Evolutionary conservation across 2,888 invertebrate species (phyloP).

Genomic region (Xestobium rufovillosum): DNA sequence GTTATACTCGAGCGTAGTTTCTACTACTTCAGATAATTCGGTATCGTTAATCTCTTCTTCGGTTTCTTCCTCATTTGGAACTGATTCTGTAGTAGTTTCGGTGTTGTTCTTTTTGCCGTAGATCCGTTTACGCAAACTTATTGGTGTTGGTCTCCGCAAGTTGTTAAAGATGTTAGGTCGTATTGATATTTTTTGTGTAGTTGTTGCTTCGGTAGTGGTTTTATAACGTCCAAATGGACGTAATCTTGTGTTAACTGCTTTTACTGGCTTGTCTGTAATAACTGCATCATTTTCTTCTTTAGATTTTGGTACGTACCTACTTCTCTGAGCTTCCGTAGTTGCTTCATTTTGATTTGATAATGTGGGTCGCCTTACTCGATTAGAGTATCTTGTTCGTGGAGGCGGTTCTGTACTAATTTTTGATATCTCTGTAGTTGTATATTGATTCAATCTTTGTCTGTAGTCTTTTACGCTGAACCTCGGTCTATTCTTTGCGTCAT

Average conservation of each 20-base stretch:
- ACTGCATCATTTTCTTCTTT: slow-evolving; percentile 27
- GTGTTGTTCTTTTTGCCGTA: slow-evolving; percentile 1
- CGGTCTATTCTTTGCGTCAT: slow-evolving; percentile 52
- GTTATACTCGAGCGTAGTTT: slow-evolving; percentile 11
- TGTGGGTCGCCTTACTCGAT: slow-evolving; percentile 2
- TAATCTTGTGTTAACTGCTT: slow-evolving; percentile 34
- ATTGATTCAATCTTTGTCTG: slow-evolving; percentile 53
- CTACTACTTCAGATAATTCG: slow-evolving; percentile 20
- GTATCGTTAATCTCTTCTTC: slow-evolving; percentile 20
- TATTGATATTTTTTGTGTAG: slow-evolving; percentile 35
- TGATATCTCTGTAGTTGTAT: slow-evolving; percentile 39
- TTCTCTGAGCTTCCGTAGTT: slow-evolving; percentile 40
- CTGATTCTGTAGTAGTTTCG: slow-evolving; percentile 23
- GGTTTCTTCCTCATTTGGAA: slow-evolving; percentile 18
- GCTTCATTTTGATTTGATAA: slow-evolving; percentile 39
- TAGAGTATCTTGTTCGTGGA: slow-evolving; percentile 11
- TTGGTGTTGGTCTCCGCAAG: slow-evolving; percentile 32
- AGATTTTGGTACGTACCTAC: slow-evolving; percentile 40
- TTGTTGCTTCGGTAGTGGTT: slow-evolving; percentile 31
- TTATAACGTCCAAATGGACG: slow-evolving; percentile 35
- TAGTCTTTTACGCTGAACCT: slow-evolving; percentile 73
- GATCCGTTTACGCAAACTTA: slow-evolving; percentile 33
- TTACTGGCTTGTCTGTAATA: slow-evolving; percentile 31
- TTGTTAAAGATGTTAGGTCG: slow-evolving; percentile 38
- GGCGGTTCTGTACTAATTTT: slow-evolving; percentile 13